These are phyloP conservation scores for Escarpia spicata DNA, from an alignment of 2,888 invertebrate genomes.

Conservation along the genomic window DNA sequence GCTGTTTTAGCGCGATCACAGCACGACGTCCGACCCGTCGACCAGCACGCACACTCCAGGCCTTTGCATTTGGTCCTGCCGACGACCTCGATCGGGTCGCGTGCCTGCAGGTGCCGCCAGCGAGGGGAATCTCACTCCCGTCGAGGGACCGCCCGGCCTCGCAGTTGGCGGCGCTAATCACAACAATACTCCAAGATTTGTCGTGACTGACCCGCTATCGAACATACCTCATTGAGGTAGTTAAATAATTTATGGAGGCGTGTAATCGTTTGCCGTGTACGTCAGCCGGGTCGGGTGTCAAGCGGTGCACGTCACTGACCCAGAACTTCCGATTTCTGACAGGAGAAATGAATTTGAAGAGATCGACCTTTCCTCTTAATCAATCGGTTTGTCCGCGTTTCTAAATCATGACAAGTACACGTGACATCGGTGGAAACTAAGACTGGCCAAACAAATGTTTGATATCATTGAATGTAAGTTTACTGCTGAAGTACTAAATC, in stretches of 20 bases:
- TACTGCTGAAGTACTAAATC: background rate
- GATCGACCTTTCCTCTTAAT: background rate
- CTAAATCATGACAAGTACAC: background rate
- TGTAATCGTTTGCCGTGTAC: background rate
- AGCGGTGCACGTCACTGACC: background rate
- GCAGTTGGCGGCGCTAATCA: background rate
- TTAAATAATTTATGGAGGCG: background rate
- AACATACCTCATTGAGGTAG: background rate
- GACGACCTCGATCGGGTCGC: background rate
- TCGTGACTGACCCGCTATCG: background rate
- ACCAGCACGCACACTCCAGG: background rate
- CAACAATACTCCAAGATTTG: background rate
- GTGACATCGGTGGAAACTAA: background rate
- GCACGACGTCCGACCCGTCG: background rate
- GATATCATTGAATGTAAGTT: background rate
- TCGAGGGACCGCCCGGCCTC: background rate
- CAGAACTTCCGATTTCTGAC: background rate
- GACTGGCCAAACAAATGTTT: background rate
- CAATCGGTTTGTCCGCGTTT: background rate
- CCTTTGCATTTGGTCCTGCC: background rate
- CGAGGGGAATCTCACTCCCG: background rate
- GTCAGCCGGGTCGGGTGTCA: background rate
- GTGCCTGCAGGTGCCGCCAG: background rate
- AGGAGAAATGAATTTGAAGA: background rate
- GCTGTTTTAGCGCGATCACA: background rate